These are phyloP conservation scores for Danio rerio DNA, from an alignment of 2,113 vertebrate genomes.

Conservation along the genomic window DNA sequence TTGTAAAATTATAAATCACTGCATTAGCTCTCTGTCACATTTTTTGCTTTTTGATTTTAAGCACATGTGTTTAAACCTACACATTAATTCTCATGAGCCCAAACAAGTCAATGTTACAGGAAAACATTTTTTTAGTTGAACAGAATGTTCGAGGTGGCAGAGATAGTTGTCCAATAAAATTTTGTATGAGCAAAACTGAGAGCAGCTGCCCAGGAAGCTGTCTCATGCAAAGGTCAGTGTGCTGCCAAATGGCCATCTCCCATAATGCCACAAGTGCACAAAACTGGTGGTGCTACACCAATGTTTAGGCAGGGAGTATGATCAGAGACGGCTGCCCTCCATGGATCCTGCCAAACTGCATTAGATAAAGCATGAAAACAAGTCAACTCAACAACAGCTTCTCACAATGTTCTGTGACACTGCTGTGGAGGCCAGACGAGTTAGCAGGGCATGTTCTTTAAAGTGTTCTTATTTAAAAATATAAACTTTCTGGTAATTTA, in stretches of 20 bases:
- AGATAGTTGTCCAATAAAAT: not conserved
- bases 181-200: not conserved
- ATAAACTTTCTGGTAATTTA: not conserved
- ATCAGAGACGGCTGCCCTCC: not conserved
- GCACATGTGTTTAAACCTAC: too few species aligned
- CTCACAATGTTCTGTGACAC: not conserved
- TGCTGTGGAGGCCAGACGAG: not conserved
- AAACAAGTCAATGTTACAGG: not conserved
- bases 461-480: not conserved
- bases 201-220: not conserved
- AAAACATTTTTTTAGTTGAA: not conserved
- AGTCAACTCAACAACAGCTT: not conserved
- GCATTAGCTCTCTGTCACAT: too few species aligned
- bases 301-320: not conserved
- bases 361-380: not conserved
- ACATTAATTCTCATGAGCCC: too few species aligned
- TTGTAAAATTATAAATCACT: too few species aligned
- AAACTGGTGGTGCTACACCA: not conserved
- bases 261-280: conserved; percentile 35
- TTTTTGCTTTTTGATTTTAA: too few species aligned
- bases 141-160: not conserved
- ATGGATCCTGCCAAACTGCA: not conserved
- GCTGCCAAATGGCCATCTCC: conserved; percentile 26
- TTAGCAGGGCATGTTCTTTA: not conserved
- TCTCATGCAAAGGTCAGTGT: conserved; percentile 34